Evolutionary conservation across 1,140 invertebrate genomes (phyloP).

Genomic region (Drosophila punjabiensis): DNA sequence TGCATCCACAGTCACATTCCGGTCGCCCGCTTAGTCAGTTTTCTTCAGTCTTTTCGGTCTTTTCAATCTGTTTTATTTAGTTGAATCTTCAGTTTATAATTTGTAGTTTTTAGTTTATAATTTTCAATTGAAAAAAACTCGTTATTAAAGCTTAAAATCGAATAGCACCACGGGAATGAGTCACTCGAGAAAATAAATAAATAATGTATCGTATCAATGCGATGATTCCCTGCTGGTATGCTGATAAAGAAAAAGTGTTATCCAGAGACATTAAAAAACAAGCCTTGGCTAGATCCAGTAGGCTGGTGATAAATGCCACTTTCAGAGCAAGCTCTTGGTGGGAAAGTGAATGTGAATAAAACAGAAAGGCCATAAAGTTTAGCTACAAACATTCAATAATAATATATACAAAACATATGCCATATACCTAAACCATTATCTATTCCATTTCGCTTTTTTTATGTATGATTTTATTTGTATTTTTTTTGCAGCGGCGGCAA

Average conservation of each 20-base stretch:
- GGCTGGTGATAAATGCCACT: not conserved
- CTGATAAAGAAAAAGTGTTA: not conserved
- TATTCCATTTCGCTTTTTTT: not conserved
- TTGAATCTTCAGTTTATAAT: too few species aligned
- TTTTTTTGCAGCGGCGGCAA: conserved; percentile 67
- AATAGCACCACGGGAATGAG: conserved; percentile 50
- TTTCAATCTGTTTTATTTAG: not conserved
- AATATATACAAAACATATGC: not conserved
- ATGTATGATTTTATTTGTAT: not conserved
- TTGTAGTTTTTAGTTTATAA: not conserved
- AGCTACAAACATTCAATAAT: not conserved
- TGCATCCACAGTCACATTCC: conserved; percentile 46
- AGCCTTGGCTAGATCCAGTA: not conserved
- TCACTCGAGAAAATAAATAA: conserved; percentile 35
- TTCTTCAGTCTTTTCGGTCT: conserved; percentile 8
- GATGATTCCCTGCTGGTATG: conserved; percentile 73
- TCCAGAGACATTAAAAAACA: not conserved
- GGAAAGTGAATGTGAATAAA: not conserved
- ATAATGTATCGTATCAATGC: conserved; percentile 69
- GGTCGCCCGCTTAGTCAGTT: conserved; percentile 57
- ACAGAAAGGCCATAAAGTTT: not conserved
- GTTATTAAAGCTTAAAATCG: not conserved
- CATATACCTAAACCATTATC: not conserved
- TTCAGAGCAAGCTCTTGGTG: not conserved
- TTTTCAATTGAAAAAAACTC: conserved; percentile 11